These are phyloP conservation scores for Melanerpes aurifrons DNA, from an alignment of 2,113 vertebrate genomes.

Conservation along the genomic window DNA sequence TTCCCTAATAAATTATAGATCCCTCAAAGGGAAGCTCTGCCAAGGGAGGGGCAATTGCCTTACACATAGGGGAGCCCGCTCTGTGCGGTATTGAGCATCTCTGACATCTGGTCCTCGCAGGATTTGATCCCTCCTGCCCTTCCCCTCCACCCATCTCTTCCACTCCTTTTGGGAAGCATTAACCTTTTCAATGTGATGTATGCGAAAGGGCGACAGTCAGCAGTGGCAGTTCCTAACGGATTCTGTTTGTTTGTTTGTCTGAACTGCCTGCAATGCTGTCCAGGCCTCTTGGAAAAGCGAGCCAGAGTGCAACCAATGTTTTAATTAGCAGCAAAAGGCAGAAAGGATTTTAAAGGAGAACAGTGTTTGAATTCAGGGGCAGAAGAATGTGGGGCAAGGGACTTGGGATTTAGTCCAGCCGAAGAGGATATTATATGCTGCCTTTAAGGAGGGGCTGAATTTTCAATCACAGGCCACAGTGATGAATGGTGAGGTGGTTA, in stretches of 20 bases:
- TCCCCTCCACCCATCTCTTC: neutral
- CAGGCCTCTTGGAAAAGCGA: slow-evolving; percentile 61
- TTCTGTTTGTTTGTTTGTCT: slow-evolving; percentile 57
- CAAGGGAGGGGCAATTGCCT: slow-evolving; percentile 48
- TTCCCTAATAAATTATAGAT: slow-evolving; percentile 69
- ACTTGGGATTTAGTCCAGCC: neutral
- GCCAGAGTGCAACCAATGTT: slow-evolving; percentile 23
- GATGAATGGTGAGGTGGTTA: neutral
- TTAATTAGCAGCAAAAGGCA: slow-evolving; percentile 46
- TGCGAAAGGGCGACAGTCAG: slow-evolving; percentile 66
- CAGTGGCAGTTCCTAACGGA: slow-evolving; percentile 68
- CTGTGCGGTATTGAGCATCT: neutral
- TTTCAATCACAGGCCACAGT: neutral
- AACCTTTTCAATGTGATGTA: slow-evolving; percentile 71
- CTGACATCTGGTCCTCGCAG: slow-evolving; percentile 38
- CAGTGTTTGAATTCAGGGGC: neutral
- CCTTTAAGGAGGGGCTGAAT: neutral
- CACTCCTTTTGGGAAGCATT: slow-evolving; percentile 62
- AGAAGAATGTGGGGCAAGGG: neutral
- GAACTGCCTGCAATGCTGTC: slow-evolving; percentile 47
- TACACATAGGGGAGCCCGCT: neutral
- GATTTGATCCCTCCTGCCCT: slow-evolving; percentile 47
- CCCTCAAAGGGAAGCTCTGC: slow-evolving; percentile 56
- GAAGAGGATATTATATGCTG: neutral
- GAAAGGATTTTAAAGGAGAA: slow-evolving; percentile 3